Percentiles rank a stretch among this genome's conserved stretches.
These are phyloP conservation scores for Tetanocera ferruginea DNA, from an alignment of 2,888 invertebrate species.

Conservation along the genomic window DNA sequence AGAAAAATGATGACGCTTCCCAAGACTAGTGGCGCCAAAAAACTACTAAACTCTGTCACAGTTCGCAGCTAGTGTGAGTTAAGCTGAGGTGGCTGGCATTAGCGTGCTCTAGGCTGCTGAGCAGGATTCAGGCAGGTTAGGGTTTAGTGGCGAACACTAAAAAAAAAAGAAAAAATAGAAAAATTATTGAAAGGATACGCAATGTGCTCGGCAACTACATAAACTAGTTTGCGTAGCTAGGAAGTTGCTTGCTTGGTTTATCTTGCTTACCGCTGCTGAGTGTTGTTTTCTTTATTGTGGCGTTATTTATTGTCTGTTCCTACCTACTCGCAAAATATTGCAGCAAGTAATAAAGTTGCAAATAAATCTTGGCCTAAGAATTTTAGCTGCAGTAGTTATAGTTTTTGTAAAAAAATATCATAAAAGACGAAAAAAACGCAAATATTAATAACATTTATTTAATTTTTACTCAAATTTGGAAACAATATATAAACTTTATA, in stretches of 20 bases:
- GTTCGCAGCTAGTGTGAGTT: neutral
- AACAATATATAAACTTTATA: no score
- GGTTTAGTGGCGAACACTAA: neutral
- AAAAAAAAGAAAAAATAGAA: neutral
- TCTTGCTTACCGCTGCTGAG: no score
- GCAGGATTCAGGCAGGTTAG: conserved; percentile 16
- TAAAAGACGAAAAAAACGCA: neutral
- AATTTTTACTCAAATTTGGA: no score
- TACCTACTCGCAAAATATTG: neutral
- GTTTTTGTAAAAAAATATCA: no score
- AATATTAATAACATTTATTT: neutral
- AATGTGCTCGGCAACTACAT: no score
- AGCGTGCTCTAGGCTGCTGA: neutral
- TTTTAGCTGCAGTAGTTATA: neutral
- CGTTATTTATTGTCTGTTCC: neutral
- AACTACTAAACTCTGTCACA: conserved; percentile 21
- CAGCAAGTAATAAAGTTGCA: neutral
- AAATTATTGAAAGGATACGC: neutral
- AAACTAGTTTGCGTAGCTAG: neutral
- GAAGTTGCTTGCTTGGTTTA: neutral
- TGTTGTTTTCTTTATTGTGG: neutral
- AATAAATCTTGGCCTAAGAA: neutral
- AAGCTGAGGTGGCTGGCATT: neutral
- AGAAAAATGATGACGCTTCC: conserved; percentile 24
- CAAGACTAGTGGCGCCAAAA: conserved; percentile 26